Evolutionary conservation across 1,140 invertebrate genomes (phyloP), one percentile per base, ranked within the genome.

Genomic region (Grapholita molesta): DNA sequence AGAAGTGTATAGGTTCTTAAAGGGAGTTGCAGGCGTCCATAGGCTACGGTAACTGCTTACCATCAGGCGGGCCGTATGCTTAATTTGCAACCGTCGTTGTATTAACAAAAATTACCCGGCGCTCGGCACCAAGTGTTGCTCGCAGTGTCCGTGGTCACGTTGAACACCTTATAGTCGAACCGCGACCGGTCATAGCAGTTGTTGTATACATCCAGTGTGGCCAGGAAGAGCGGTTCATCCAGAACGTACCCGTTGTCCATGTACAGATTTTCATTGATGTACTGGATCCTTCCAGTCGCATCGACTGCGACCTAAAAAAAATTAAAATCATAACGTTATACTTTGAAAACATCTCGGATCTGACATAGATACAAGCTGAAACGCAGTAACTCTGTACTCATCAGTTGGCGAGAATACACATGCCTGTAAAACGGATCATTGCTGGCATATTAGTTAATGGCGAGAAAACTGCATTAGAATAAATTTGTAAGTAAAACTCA

Each of bases 101-200:
- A n/a, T n/a, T n/a, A n/a, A n/a, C n/a, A 35, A 48, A 15, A 72
- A 53, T 73, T 88, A 95, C 94, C 93, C 64, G 95, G 95, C 9
- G 94, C 93, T 25, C 93, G 81, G 38, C 84, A 90, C 25, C 90
- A 94, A 0, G 94, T 94, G 69, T 95, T 95, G 0, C 91, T 90
- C 0, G 95, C 89, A 1, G 94, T 92, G 72, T 96, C 95, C 0
- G 95, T 95, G 53, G 87, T 86, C 0, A 93, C 93, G 57, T 93
- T 91, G 30, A 89, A 93, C 2, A 92, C 92, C 30, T 89, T 86
- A 2, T 94, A 75, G 64, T 92, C 80, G 94, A 95, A 95, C 68
- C 93, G 86, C 9, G 79, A 75, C 42, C 75, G 64, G 42, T 94
- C 92, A 72, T 96, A 96, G 66, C 94, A 94, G 61, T 85, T 88